These are phyloP conservation scores for Atta cephalotes DNA, from an alignment of 1,140 invertebrate genomes.

Conservation along the genomic window DNA sequence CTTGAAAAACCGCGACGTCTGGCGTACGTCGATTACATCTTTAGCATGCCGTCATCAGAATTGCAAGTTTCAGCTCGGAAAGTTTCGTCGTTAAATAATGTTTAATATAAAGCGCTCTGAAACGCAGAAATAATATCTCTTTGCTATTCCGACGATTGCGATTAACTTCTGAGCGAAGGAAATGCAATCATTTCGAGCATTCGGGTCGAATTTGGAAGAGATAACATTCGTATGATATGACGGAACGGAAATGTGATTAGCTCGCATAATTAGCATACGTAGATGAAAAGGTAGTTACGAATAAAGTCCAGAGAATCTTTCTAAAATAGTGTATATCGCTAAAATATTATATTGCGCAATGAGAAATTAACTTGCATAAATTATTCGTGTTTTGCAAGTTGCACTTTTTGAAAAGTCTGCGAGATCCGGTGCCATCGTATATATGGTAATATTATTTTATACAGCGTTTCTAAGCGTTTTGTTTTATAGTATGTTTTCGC, in stretches of 20 bases:
- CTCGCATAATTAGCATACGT: slow-evolving; percentile 43
- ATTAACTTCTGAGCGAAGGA: slow-evolving; percentile 9
- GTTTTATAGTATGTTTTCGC: slow-evolving; percentile 53
- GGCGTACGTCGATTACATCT: slow-evolving; percentile 49
- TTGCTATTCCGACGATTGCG: slow-evolving; percentile 38
- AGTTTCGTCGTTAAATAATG: slow-evolving; percentile 40
- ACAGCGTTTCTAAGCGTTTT: slow-evolving; percentile 49
- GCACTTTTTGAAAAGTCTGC: slow-evolving; percentile 45
- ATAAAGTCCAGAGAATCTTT: slow-evolving; percentile 53
- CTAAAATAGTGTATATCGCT: slow-evolving; percentile 52
- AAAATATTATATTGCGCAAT: slow-evolving; percentile 52
- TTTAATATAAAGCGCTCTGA: slow-evolving; percentile 29
- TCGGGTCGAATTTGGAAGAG: slow-evolving; percentile 17
- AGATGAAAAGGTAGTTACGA: slow-evolving; percentile 28
- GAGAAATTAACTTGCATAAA: slow-evolving; percentile 52
- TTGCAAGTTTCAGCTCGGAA: slow-evolving; percentile 38
- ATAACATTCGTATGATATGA: slow-evolving; percentile 31
- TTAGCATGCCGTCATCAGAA: slow-evolving; percentile 29
- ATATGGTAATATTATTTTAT: slow-evolving; percentile 50
- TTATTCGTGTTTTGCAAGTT: slow-evolving; percentile 58
- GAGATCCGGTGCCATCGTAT: slow-evolving; percentile 54
- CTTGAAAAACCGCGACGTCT: slow-evolving; percentile 27
- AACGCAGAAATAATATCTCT: slow-evolving; percentile 16
- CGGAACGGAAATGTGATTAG: slow-evolving; percentile 51
- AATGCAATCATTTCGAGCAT: slow-evolving; percentile 13